Evolutionary conservation across 2,888 invertebrate species (phyloP), one percentile per base, ranked within the genome.

Genomic region (Tipula vernalis): DNA sequence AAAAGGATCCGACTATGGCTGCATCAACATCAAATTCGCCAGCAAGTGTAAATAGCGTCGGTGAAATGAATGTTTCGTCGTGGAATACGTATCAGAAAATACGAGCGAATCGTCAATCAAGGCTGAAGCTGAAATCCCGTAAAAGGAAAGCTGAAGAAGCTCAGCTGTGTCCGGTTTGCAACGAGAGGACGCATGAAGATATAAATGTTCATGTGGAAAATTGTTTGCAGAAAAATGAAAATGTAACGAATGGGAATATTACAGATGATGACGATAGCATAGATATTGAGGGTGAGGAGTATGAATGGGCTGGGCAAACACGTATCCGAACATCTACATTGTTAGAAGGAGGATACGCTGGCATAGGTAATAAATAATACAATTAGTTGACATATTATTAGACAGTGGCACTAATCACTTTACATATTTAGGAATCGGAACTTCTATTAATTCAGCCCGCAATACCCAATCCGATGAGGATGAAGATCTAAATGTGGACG

Each of bases 231-330:
- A 91, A 92, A 92, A 91, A 92, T 90, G 91, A 91, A 88, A 90
- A 89, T 42, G 89, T 88, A 2, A 83, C 57, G 3, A 89, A 88
- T 87, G 88, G 88, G 36, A 88, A 42, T 44, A 85, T 87, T 13
- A 88, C 89, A 36, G 95, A 95, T 88, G 90, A 90, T 28, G 93
- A 94, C 86, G 95, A 95, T 87, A 95, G 88, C 85, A 96, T 97
- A 87, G 97, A 97, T 91, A 96, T 96, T 0, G 96, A 96, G 92
- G 91, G 92, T 28, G 93, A 93, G 88, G 97, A 97, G 90, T 98
- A 98, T 91, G 96, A 96, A 90, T 98, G 98, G 98, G 97, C 97
- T 41, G 97, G 97, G 0, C 96, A 98, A 91, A 96, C 96, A 89
- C 92, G 98, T 87, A 94, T 96, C 87, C 93, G 95, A 4, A 95